These are phyloP conservation scores for Tipula helvola DNA, from an alignment of 2,888 invertebrate species.

Conservation along the genomic window DNA sequence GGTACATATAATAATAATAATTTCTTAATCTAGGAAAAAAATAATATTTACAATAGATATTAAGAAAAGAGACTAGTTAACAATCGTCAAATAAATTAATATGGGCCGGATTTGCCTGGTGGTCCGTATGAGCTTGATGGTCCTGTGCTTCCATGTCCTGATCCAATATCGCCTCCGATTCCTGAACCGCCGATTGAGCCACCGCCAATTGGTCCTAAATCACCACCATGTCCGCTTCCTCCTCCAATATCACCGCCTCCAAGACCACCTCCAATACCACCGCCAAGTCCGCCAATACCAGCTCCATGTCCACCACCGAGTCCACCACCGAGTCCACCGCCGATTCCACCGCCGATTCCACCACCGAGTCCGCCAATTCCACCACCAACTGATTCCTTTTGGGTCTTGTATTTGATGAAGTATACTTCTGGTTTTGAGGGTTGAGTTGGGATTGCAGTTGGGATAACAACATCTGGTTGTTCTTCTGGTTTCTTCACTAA, in stretches of 20 bases:
- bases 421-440: slow-evolving; percentile 83
- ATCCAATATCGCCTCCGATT: slow-evolving; percentile 14
- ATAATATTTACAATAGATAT: slow-evolving; percentile 21
- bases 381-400: slow-evolving; percentile 23
- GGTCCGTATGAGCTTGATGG: slow-evolving; percentile 45
- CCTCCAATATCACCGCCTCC: slow-evolving; percentile 23
- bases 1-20: slow-evolving; percentile 12
- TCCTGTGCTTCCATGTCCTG: slow-evolving; percentile 21
- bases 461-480: slow-evolving; percentile 65
- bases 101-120: slow-evolving; percentile 56
- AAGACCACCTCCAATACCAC: slow-evolving; percentile 19
- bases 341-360: slow-evolving; percentile 17
- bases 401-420: slow-evolving; percentile 51
- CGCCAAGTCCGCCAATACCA: slow-evolving; percentile 18
- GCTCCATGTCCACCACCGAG: slow-evolving; percentile 18
- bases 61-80: slow-evolving; percentile 21
- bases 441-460: slow-evolving; percentile 64
- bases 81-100: slow-evolving; percentile 28
- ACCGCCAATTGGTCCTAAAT: slow-evolving; percentile 20
- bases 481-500: slow-evolving; percentile 81
- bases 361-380: slow-evolving; percentile 23
- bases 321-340: slow-evolving; percentile 19
- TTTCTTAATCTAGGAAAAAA: slow-evolving; percentile 17
- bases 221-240: slow-evolving; percentile 19
- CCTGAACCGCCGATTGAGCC: slow-evolving; percentile 22